phyloP scores from a whole-genome alignment of 2,888 invertebrate species.

The Deilephila porcellus region DNA sequence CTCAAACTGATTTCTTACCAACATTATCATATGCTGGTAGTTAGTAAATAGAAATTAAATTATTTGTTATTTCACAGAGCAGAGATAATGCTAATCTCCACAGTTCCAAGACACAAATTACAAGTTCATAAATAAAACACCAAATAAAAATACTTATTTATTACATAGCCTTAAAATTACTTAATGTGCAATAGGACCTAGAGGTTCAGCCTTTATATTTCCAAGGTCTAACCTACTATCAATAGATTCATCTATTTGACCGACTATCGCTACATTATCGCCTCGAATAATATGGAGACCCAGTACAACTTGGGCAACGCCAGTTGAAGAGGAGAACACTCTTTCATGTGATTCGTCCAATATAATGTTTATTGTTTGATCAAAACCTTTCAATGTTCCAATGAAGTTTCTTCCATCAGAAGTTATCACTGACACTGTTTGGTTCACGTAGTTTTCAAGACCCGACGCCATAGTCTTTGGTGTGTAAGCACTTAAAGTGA shows the following conservation, averaged over 20 bases:
- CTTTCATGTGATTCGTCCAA: constrained; percentile 99
- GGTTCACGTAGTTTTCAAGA: constrained; percentile 94
- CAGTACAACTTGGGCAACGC: constrained; percentile 94
- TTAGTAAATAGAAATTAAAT: too few species aligned
- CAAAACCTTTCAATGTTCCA: constrained; percentile 98
- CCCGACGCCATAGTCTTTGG: constrained; percentile 89
- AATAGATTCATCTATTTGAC: constrained; percentile 92
- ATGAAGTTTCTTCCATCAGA: constrained; percentile 98
- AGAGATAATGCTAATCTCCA: too few species aligned
- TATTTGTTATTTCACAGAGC: too few species aligned
- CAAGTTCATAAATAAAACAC: constrained; percentile 35
- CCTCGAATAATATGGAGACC: constrained; percentile 99
- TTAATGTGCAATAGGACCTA: constrained; percentile 92
- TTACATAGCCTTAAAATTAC: constrained; percentile 38
- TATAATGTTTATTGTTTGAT: constrained; percentile 99
- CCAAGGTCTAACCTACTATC: constrained; percentile 92
- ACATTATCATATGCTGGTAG: too few species aligned
- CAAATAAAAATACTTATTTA: constrained; percentile 51
- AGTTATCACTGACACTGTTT: constrained; percentile 97
- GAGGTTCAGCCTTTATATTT: constrained; percentile 92
- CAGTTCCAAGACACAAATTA: not conserved
- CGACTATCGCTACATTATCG: constrained; percentile 97
- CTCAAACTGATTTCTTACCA: too few species aligned
- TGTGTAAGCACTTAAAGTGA: constrained; percentile 4
- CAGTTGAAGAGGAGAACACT: constrained; percentile 96